A percentile compares a stretch with the other conserved stretches of the same genome.
These are phyloP conservation scores for Cryptomyrus ogoouensis DNA, from an alignment of 2,113 vertebrate genomes.

Conservation along the genomic window DNA sequence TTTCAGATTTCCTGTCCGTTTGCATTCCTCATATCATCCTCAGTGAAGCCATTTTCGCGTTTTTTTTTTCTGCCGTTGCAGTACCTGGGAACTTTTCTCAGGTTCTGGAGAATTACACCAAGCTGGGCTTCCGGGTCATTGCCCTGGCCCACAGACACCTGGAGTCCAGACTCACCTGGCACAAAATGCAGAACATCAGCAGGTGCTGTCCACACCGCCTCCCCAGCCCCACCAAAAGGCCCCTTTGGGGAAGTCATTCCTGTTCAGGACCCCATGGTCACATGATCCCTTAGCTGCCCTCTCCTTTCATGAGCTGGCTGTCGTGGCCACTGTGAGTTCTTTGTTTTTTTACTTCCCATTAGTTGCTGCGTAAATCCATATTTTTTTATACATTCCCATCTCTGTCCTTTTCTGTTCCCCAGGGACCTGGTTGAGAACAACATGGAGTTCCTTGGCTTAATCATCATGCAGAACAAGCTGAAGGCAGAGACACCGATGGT, in stretches of 20 bases:
- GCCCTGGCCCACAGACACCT: slow-evolving; percentile 88
- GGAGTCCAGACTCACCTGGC: slow-evolving; percentile 89
- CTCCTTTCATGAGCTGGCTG: not conserved
- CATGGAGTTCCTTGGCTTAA: slow-evolving; percentile 92
- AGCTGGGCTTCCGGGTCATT: slow-evolving; percentile 91
- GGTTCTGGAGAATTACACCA: slow-evolving; percentile 87
- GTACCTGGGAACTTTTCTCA: slow-evolving; percentile 80
- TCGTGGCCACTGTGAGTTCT: not conserved
- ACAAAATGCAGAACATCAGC: slow-evolving; percentile 87
- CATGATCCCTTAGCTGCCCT: not conserved
- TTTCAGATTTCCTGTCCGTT: not conserved
- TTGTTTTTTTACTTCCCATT: not conserved
- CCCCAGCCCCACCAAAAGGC: not conserved
- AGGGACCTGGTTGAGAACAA: slow-evolving; percentile 88
- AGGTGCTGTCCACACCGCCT: slow-evolving; percentile 59
- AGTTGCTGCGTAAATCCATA: not conserved
- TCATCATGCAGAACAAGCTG: slow-evolving; percentile 97
- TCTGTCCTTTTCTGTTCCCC: not conserved
- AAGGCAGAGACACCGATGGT: slow-evolving; percentile 85
- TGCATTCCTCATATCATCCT: not conserved
- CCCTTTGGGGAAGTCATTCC: slow-evolving; percentile 1
- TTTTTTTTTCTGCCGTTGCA: slow-evolving; percentile 37
- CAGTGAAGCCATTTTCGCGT: not conserved
- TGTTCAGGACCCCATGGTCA: not conserved
- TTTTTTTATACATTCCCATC: not conserved